These are phyloP conservation scores for Calliopum simillimum DNA, from an alignment of 2,888 invertebrate genomes.

Conservation along the genomic window DNA sequence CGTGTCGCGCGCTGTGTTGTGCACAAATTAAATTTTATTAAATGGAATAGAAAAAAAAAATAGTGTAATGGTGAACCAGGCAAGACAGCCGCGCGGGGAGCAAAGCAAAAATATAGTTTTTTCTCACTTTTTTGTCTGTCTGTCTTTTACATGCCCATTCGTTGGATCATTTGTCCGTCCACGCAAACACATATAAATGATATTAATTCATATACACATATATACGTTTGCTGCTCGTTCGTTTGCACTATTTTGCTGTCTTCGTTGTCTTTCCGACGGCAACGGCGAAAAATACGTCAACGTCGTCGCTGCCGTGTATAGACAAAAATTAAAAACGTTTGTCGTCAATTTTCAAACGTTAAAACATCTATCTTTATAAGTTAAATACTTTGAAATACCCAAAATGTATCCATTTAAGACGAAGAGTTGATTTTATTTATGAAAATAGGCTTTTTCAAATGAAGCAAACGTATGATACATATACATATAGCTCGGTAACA, in stretches of 20 bases:
- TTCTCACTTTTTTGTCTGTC: constrained; percentile 24
- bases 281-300: neutral
- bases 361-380: no score
- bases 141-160: constrained; percentile 44
- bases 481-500: no score
- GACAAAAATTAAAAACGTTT: constrained; percentile 34
- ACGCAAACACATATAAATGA: constrained; percentile 42
- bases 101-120: constrained; percentile 20
- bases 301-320: constrained; percentile 33
- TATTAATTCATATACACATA: constrained; percentile 37
- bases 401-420: no score
- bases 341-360: neutral
- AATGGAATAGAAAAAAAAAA: constrained; percentile 41
- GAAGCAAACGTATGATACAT: no score
- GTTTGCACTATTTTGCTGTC: constrained; percentile 4
- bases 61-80: constrained; percentile 38
- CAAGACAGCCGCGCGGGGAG: constrained; percentile 37
- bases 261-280: neutral
- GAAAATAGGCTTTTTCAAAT: no score
- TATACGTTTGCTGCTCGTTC: constrained; percentile 26
- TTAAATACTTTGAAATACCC: no score
- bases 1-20: constrained; percentile 39
- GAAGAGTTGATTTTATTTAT: no score
- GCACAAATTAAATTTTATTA: constrained; percentile 39
- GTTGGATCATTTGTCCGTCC: constrained; percentile 49